These are phyloP conservation scores for Formica aserva DNA, from an alignment of 2,888 invertebrate genomes.

Conservation along the genomic window DNA sequence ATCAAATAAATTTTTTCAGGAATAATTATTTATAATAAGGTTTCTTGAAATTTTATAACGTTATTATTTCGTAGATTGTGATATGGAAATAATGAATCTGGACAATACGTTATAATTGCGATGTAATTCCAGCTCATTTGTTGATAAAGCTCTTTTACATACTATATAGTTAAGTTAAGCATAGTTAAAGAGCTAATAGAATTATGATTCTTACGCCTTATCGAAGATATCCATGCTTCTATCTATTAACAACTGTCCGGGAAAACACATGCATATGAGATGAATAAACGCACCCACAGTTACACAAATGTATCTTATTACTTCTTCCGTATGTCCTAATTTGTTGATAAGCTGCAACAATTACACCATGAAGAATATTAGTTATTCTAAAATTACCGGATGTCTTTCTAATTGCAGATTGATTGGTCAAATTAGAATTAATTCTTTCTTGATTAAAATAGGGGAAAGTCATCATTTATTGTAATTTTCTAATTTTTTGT, in stretches of 20 bases:
- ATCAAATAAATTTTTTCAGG: not conserved
- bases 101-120: not conserved
- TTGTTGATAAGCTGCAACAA: conserved; percentile 31
- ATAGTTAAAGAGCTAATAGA: not conserved
- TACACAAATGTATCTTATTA: conserved; percentile 12
- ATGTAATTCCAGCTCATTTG: not conserved
- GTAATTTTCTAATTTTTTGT: not conserved
- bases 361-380: not conserved
- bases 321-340: not conserved
- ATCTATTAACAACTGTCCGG: conserved; percentile 26
- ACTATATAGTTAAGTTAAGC: too few species aligned
- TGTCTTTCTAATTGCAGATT: not conserved
- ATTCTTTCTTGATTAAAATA: not conserved
- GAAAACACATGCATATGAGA: conserved; percentile 22
- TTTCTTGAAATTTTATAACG: not conserved
- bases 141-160: not conserved
- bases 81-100: not conserved
- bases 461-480: not conserved
- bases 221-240: conserved; percentile 11
- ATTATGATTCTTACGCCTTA: conserved; percentile 11
- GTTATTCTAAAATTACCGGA: not conserved
- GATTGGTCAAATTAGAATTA: not conserved
- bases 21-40: not conserved
- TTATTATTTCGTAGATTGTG: not conserved
- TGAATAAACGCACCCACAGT: not conserved